Evolutionary conservation across 2,113 vertebrate species (phyloP), one percentile per base, ranked within the genome.

Genomic region (Rhombomys opimus): DNA sequence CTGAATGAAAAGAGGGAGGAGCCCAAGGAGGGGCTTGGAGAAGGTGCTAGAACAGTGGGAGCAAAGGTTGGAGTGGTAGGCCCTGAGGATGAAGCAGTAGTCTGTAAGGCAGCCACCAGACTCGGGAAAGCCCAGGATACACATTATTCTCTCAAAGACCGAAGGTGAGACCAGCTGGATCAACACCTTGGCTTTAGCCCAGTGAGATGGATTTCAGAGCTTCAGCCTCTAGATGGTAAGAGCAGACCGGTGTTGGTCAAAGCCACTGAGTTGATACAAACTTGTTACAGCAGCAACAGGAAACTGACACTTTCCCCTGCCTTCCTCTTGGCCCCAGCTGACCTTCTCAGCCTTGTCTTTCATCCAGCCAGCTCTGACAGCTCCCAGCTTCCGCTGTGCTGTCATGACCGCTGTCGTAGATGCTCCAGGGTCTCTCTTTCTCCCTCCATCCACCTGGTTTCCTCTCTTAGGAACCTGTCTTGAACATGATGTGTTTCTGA

Each of bases 161-260:
- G 61, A 8, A 25, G 77, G 38, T 85, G 32, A 30, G 87, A 30
- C 63, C 13, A 65, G 81, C 10, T 52, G 59, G 67, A 25, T 35
- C 2, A 1, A 88, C 52, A 91, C 89, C 35, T 77, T 65, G 65
- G 22, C 50, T 35, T 77, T 65, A 70, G 22, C 50, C 57, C n/a
- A 65, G 11, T 30, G 63, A 93, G 75, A 84, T 30, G 72, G 84
- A 81, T 46, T 91, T 96, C 63, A 78, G 77, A 93, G 52, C 61
- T 96, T 91, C 80, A 77, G 54, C 2, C 57, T 78, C 81, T 61
- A 89, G 85, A 81, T 52, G 84, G 2, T 88, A 38, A 57, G 38
- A 77, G 94, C 86, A 95, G 80, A 91, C 68, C 54, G 73, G 92
- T 67, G 18, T 84, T 59, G 52, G 86, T 82, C 73, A 35, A 85